Percentiles rank a stretch among this genome's conserved stretches.
Conservation (phyloP, 1,140 invertebrate genomes). For the Cepaea nemoralis region DNA sequence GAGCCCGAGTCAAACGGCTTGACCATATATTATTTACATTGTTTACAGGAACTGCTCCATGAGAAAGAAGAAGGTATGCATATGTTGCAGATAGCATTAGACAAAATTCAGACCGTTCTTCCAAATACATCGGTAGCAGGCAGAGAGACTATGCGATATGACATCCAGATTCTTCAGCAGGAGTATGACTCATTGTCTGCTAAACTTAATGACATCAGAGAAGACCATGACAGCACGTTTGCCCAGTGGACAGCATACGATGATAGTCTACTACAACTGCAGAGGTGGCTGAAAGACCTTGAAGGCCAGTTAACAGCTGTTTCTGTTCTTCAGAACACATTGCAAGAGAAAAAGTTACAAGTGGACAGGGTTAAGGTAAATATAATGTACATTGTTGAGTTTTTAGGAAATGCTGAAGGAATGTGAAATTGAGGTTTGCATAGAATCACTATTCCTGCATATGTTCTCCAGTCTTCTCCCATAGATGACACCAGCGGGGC, state of each 20-base stretch:
- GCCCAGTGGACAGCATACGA: constrained; percentile 69
- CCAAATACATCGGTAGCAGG: constrained; percentile 91
- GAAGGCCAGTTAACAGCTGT: constrained; percentile 91
- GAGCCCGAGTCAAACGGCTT: too few species aligned
- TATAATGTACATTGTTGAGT: constrained; percentile 4
- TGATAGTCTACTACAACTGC: constrained; percentile 81
- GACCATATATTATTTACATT: too few species aligned
- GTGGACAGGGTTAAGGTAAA: constrained; percentile 90
- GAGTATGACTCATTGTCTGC: constrained; percentile 89
- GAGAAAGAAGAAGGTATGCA: constrained; percentile 86
- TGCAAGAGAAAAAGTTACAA: constrained; percentile 94
- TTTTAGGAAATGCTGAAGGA: too few species aligned
- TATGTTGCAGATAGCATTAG: constrained; percentile 87
- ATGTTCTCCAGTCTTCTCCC: too few species aligned
- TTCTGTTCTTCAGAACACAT: constrained; percentile 88
- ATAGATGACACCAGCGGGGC: too few species aligned
- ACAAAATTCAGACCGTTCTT: constrained; percentile 90
- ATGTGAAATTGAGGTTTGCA: too few species aligned
- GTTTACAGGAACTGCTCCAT: constrained; percentile 58
- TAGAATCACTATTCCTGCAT: too few species aligned
- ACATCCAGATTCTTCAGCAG: constrained; percentile 86
- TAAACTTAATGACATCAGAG: constrained; percentile 91
- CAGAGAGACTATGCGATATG: constrained; percentile 87
- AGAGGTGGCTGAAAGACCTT: constrained; percentile 91
- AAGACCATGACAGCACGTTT: constrained; percentile 85